Evolutionary conservation across 2,797 vertebrate genomes (phyloP), one percentile per base, ranked within the genome.

Genomic region (Acipenser ruthenus): DNA sequence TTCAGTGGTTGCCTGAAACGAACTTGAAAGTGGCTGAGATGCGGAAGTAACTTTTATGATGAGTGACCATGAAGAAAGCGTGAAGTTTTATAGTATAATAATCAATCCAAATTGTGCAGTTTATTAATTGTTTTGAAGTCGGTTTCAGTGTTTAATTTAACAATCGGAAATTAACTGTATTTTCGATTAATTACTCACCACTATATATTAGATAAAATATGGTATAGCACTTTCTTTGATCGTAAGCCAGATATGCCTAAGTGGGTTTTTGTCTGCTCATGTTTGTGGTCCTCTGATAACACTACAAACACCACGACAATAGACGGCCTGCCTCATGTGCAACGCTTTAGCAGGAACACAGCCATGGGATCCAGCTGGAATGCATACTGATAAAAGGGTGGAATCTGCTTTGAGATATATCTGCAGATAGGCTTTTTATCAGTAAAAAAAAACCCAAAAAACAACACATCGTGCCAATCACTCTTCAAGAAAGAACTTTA

Each of bases 201-300:
- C 37, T 37, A 37, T 11, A 8, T 15, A 66, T 47, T 49, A 49
- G 10, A 11, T 55, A 13, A 8, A 64, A 50, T 8, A 23, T 52
- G 13, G 18, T 60, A 65, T n/a, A 49, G 18, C 8, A 48, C 66
- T 63, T 50, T 67, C 10, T 12, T 64, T 37, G n/a, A 74, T 48
- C 50, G 67, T 65, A 68, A 67, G 10, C 49, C 9, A 71, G 50
- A 59, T 50, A 2, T 64, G 23, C 69, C 60, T 15, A 49, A 56
- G 67, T 70, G 50, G 53, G 49, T 63, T 60, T 72, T 62, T 72
- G 64, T 65, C 53, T 68, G 65, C 67, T 61, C 67, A 51, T 65
- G 59, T 66, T 65, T 13, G 51, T 49, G 18, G 58, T 58, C 47
- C 9, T 15, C 37, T 60, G 56, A 63, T 64, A 51, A 66, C 6